Evolutionary conservation across 2,797 vertebrate genomes (phyloP).

Genomic region (Coilia nasus): DNA sequence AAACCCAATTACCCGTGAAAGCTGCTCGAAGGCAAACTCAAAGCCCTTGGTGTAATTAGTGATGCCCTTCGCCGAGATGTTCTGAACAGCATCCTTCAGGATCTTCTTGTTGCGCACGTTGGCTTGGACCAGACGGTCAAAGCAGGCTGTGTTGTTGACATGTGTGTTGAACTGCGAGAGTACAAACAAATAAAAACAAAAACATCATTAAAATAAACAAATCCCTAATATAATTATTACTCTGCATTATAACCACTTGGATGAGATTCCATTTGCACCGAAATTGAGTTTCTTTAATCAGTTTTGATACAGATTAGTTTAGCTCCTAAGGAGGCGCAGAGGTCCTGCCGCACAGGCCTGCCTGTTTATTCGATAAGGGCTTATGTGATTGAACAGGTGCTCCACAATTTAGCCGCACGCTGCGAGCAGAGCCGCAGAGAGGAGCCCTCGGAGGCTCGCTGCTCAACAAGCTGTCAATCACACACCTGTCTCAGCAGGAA

Average conservation of each 20-base stretch:
- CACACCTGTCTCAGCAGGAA: background rate
- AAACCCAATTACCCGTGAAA: constrained; percentile 83
- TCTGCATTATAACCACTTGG: background rate
- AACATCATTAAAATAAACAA: background rate
- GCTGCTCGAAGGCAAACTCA: constrained; percentile 95
- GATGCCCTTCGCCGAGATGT: constrained; percentile 96
- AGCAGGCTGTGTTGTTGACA: constrained; percentile 94
- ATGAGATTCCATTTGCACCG: background rate
- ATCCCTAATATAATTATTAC: background rate
- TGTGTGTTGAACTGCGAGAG: constrained; percentile 90
- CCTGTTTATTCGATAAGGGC: constrained; percentile 20
- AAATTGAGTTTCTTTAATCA: background rate
- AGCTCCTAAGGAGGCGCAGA: background rate
- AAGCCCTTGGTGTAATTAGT: constrained; percentile 98
- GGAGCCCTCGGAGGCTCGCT: background rate
- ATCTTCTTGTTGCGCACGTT: constrained; percentile 99
- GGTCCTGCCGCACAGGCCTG: background rate
- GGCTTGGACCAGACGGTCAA: constrained; percentile 95
- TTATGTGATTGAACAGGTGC: background rate
- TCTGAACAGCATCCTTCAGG: constrained; percentile 94
- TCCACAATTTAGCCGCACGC: background rate
- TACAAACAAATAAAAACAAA: background rate
- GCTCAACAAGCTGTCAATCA: background rate
- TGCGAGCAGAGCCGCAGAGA: background rate
- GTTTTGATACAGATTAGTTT: constrained; percentile 15